A percentile compares a stretch with the other conserved stretches of the same genome.
These are phyloP conservation scores for Scylla paramamosain DNA, from an alignment of 1,140 invertebrate genomes.

Conservation along the genomic window DNA sequence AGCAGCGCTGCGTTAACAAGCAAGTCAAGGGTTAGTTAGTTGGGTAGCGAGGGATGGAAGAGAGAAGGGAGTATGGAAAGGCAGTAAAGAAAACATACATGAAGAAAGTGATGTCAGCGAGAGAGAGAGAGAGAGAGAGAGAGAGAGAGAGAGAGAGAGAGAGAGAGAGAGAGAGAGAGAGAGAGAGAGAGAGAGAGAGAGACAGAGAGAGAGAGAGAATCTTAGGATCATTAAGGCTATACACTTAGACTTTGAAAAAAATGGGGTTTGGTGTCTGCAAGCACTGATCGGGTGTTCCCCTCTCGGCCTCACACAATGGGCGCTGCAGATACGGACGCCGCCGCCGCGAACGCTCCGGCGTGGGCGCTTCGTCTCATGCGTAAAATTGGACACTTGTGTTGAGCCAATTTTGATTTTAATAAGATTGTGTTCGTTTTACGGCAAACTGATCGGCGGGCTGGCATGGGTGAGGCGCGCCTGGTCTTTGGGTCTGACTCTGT, in stretches of 20 bases:
- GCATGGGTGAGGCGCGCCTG: neutral
- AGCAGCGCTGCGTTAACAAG: too few species aligned
- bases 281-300: neutral
- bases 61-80: too few species aligned
- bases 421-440: neutral
- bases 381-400: constrained; percentile 23
- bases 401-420: constrained; percentile 15
- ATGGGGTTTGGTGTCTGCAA: too few species aligned
- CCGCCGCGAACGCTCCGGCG: neutral
- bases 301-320: neutral
- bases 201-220: neutral
- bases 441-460: neutral
- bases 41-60: too few species aligned
- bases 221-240: too few species aligned
- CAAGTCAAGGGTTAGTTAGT: too few species aligned
- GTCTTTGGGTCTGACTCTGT: neutral
- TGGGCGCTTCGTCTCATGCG: neutral
- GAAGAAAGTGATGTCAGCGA: neutral
- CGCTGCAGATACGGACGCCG: neutral
- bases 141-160: constrained; percentile 38
- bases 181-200: constrained; percentile 3
- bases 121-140: constrained; percentile 42
- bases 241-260: too few species aligned
- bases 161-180: constrained; percentile 41
- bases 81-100: too few species aligned